Evolutionary conservation across 2,113 vertebrate genomes (phyloP), one percentile per base, ranked within the genome.

Genomic region (Propithecus coquereli): DNA sequence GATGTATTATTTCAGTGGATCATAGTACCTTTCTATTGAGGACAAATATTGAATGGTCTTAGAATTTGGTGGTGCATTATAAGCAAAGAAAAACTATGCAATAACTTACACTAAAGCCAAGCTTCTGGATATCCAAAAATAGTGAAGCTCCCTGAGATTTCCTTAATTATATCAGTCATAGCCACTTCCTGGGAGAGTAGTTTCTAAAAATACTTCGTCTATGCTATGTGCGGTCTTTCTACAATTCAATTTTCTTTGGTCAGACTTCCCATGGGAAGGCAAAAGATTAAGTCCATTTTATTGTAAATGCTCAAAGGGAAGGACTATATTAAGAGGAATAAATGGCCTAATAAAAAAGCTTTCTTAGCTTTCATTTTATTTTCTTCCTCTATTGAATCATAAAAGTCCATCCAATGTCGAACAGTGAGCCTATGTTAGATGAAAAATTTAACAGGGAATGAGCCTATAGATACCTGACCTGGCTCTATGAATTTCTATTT

Each of bases 191-290:
- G 8, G 66, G 27, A 50, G 32, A 91, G 94, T 17, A 80, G 34
- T 74, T 94, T 90, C 70, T 85, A 94, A 96, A 96, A 95, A 71
- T 71, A 95, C 4, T 65, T 32, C 47, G 18, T 84, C 76, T 81
- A 16, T 22, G 4, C 66, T 82, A 22, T 50, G 0, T 73, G 54
- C 32, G 18, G 5, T 90, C 27, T 37, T 95, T 80, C 63, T 59
- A 59, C 34, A 80, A 61, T 45, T 96, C 34, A 20, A 81, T 66
- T 87, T 96, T 90, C 73, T 93, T 86, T n/a, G 63, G 83, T 81
- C 74, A 73, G 30, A 81, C 34, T 77, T 95, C 34, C 40, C 47
- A n/a, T 30, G 50, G 40, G 73, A 84, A 95, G 27, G 32, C 47
- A 80, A 80, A 95, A 9, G 70, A 95, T 83, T 94, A 81, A 82